These are phyloP conservation scores for Dendrolimus kikuchii DNA, from an alignment of 1,140 invertebrate species.

Conservation along the genomic window DNA sequence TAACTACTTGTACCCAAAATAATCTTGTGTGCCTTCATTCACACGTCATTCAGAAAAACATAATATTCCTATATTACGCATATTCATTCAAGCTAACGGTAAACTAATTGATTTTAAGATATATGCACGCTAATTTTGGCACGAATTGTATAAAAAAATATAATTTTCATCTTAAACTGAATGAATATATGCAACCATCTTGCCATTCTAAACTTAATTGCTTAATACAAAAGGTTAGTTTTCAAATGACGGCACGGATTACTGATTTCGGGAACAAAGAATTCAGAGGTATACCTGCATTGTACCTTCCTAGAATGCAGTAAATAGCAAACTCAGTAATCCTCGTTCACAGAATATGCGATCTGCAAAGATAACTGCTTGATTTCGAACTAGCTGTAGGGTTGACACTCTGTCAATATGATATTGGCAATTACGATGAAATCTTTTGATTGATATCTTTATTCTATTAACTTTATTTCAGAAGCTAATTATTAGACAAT, in stretches of 20 bases:
- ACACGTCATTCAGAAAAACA: conserved; percentile 4
- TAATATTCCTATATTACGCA: conserved; percentile 3
- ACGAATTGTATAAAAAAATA: conserved; percentile 29
- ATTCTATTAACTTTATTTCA: too few species aligned
- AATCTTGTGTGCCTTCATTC: neutral
- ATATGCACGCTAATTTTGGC: conserved; percentile 37
- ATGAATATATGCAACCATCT: neutral
- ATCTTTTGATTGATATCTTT: too few species aligned
- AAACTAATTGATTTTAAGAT: neutral
- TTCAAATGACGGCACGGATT: neutral
- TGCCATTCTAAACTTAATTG: neutral
- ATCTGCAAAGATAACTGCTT: conserved; percentile 52
- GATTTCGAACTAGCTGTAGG: conserved; percentile 42
- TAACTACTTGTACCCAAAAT: neutral
- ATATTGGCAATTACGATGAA: neutral
- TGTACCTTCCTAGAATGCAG: conserved; percentile 59
- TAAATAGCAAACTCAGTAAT: conserved; percentile 60
- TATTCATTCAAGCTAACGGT: conserved; percentile 5
- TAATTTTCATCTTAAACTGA: neutral
- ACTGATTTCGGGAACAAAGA: conserved; percentile 34
- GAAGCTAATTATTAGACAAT: too few species aligned
- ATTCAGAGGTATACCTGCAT: conserved; percentile 49
- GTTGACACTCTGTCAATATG: conserved; percentile 22
- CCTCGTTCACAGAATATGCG: conserved; percentile 59
- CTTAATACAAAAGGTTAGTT: neutral